Percentiles rank a stretch among this genome's conserved stretches.
Conservation (phyloP, 2,113 vertebrate species). For the Calidris pugnax region DNA sequence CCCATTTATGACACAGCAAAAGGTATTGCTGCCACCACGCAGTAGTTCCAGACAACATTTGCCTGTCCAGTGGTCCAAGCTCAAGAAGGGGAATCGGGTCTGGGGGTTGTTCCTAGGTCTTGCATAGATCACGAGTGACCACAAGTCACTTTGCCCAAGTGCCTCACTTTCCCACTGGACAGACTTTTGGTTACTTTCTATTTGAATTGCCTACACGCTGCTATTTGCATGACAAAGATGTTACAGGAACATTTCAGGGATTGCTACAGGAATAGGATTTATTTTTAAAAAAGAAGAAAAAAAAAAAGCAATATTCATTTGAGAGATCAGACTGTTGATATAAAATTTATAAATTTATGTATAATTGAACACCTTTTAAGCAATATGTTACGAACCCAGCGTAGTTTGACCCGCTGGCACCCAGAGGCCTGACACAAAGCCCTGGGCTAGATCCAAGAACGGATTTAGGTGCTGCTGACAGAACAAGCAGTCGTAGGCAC, state of each 20-base stretch:
- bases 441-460: constrained; percentile 65
- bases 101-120: constrained; percentile 20
- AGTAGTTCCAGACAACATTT: neutral
- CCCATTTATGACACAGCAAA: neutral
- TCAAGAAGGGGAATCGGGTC: constrained; percentile 32
- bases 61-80: constrained; percentile 51
- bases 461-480: constrained; percentile 54
- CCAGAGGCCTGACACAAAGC: constrained; percentile 42
- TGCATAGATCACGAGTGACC: constrained; percentile 21
- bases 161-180: constrained; percentile 65
- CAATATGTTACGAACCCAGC: constrained; percentile 29
- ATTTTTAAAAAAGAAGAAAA: neutral
- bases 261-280: constrained; percentile 27
- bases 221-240: constrained; percentile 58
- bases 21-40: neutral
- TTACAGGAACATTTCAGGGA: constrained; percentile 70
- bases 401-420: neutral
- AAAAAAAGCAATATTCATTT: constrained; percentile 65
- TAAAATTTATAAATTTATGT: constrained; percentile 44
- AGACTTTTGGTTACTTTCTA: constrained; percentile 38
- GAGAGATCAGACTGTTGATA: constrained; percentile 58
- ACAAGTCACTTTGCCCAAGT: constrained; percentile 56
- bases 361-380: constrained; percentile 37
- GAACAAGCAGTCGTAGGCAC: constrained; percentile 43
- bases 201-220: constrained; percentile 57